Evolutionary conservation across 2,113 vertebrate genomes (phyloP).

Genomic region (Barbus barbus): DNA sequence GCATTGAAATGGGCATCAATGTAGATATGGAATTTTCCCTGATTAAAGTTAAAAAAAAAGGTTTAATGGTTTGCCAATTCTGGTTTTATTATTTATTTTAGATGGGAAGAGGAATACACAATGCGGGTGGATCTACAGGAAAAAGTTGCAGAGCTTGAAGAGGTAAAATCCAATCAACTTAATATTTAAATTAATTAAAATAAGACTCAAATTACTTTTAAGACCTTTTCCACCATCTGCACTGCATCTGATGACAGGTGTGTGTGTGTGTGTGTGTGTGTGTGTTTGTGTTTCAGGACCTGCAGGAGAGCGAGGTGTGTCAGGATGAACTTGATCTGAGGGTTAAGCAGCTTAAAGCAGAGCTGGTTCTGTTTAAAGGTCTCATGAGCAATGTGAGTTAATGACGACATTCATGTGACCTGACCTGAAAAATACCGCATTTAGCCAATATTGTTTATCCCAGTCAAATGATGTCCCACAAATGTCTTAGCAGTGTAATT

Average conservation of each 20-base stretch:
- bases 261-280: background rate
- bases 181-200: background rate
- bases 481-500: background rate
- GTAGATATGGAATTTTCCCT: too few relatives aligned
- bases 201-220: background rate
- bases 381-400: conserved; percentile 91
- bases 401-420: background rate
- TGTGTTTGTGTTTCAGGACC: conserved; percentile 75
- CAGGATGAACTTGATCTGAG: conserved; percentile 88
- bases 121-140: conserved; percentile 73
- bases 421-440: background rate
- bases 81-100: conserved; percentile 30
- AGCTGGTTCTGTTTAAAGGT: conserved; percentile 93
- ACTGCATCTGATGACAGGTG: background rate
- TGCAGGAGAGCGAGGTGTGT: conserved; percentile 89
- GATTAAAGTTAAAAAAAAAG: too few relatives aligned
- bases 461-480: background rate
- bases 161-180: conserved; percentile 56
- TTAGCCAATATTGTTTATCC: background rate
- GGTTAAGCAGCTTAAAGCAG: conserved; percentile 90
- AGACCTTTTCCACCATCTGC: background rate
- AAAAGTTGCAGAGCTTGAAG: conserved; percentile 70
- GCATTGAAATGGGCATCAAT: too few relatives aligned
- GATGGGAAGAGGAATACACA: conserved; percentile 73
- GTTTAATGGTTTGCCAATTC: too few relatives aligned